Conservation (phyloP, 1,140 invertebrate species). For the Whitmania pigra region DNA sequence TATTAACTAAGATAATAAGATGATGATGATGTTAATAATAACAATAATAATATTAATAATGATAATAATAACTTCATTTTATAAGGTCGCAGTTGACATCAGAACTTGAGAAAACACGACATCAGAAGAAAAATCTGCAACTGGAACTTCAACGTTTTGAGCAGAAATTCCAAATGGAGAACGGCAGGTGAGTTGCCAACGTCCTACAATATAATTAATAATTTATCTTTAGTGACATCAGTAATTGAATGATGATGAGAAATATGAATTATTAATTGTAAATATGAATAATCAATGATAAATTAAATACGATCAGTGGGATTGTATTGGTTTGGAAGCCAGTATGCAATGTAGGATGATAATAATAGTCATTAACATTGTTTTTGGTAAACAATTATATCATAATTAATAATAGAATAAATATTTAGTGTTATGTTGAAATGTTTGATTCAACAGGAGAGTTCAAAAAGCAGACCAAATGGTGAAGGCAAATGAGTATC, state of each 20-base stretch:
- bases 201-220: too few relatives aligned
- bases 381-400: too few relatives aligned
- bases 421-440: too few relatives aligned
- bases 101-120: neutral
- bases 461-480: conserved; percentile 6
- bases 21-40: neutral
- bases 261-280: too few relatives aligned
- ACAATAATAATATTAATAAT: neutral
- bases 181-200: neutral
- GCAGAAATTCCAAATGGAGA: neutral
- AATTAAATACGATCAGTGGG: neutral
- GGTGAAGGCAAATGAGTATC: neutral
- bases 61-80: too few relatives aligned
- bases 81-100: neutral
- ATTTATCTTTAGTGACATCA: too few relatives aligned
- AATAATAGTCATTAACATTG: too few relatives aligned
- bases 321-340: too few relatives aligned
- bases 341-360: too few relatives aligned
- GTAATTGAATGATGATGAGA: neutral
- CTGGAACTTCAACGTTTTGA: neutral
- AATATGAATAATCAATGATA: neutral
- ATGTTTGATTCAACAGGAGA: neutral
- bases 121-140: neutral
- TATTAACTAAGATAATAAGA: neutral
- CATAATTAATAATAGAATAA: too few relatives aligned